Evolutionary conservation across 2,113 vertebrate genomes (phyloP).

Genomic region (Dipodomys ordii): DNA sequence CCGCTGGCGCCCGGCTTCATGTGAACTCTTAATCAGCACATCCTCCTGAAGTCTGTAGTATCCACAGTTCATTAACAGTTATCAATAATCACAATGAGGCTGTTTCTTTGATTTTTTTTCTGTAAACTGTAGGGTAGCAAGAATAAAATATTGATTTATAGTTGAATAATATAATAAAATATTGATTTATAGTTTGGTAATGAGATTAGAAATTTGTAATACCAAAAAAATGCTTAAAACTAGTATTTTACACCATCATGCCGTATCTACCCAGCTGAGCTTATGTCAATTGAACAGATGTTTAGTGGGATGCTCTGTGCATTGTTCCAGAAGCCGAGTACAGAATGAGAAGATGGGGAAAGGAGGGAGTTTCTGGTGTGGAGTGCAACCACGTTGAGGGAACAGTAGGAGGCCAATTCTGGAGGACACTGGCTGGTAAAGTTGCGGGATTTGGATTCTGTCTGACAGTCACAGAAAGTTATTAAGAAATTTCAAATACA

Average conservation of each 20-base stretch:
- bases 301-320: neutral
- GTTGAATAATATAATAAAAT: constrained; percentile 4
- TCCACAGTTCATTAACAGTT: neutral
- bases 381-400: neutral
- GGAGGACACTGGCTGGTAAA: neutral
- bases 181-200: constrained; percentile 20
- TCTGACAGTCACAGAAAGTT: neutral
- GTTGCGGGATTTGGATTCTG: neutral
- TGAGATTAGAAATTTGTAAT: neutral
- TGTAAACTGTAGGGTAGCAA: neutral
- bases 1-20: too few species aligned
- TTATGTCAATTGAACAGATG: neutral
- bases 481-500: neutral
- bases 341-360: neutral
- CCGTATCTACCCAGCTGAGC: neutral
- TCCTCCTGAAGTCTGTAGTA: neutral
- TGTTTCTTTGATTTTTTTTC: neutral
- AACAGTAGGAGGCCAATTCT: neutral
- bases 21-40: neutral
- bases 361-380: neutral
- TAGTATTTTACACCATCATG: neutral
- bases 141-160: constrained; percentile 31
- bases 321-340: neutral
- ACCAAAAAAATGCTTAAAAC: neutral
- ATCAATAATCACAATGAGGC: neutral